These are phyloP conservation scores for Sinocyclocheilus grahami DNA, from an alignment of 2,113 vertebrate species.

Conservation along the genomic window DNA sequence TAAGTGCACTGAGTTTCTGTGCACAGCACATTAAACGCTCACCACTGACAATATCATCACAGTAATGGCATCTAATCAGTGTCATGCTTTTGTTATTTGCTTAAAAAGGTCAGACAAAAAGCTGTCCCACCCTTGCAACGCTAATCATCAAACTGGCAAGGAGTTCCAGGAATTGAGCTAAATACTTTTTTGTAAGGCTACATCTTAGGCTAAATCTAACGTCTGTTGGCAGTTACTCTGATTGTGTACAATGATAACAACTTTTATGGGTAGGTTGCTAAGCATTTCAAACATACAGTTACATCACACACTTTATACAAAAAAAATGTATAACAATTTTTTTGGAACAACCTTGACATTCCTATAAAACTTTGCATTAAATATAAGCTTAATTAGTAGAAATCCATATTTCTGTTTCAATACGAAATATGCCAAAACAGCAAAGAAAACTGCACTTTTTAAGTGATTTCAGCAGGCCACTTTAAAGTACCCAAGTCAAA, in stretches of 20 bases:
- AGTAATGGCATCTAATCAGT: constrained; percentile 29
- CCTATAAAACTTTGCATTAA: not conserved
- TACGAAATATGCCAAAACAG: not conserved
- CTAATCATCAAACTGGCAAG: constrained; percentile 37
- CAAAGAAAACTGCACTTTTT: not conserved
- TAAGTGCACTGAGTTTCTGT: constrained; percentile 16
- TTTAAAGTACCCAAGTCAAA: not conserved
- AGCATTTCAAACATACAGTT: not conserved
- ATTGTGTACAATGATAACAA: constrained; percentile 10
- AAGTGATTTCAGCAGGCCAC: not conserved
- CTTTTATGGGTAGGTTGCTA: not conserved
- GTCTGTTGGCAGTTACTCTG: constrained; percentile 28
- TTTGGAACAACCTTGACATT: not conserved
- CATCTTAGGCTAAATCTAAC: constrained; percentile 21
- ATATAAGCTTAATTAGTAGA: not conserved
- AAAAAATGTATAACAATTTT: not conserved
- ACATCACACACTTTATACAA: not conserved
- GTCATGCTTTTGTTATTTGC: constrained; percentile 51
- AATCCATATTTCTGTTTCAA: not conserved
- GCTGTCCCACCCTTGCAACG: constrained; percentile 8
- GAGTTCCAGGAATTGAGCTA: constrained; percentile 43
- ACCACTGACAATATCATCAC: constrained; percentile 25
- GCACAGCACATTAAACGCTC: not conserved
- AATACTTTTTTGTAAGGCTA: not conserved
- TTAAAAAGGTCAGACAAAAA: constrained; percentile 36